Conservation (phyloP, 2,113 vertebrate genomes). For the Erythrolamprus reginae region DNA sequence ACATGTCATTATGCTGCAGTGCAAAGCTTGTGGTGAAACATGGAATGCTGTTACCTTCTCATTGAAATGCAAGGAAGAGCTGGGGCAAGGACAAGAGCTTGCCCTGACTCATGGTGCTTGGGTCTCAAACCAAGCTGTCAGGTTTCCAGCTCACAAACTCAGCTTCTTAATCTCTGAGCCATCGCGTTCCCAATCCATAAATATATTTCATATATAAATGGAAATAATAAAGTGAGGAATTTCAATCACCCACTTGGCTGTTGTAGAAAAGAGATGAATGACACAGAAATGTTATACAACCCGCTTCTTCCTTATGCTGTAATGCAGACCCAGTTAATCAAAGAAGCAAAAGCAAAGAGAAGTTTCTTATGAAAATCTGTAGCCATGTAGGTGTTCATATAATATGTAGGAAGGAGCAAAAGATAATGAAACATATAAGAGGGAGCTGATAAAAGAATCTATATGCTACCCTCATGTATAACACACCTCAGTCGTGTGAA, state of each 20-base stretch:
- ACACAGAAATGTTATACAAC: background rate
- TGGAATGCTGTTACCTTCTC: background rate
- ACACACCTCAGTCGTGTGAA: background rate
- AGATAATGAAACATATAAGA: background rate
- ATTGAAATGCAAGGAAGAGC: background rate
- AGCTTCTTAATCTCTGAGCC: background rate
- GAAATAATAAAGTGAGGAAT: background rate
- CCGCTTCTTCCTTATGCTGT: background rate
- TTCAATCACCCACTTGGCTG: background rate
- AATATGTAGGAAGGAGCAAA: background rate
- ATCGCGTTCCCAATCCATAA: background rate
- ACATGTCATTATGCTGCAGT: background rate
- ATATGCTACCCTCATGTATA: background rate
- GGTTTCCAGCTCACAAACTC: background rate
- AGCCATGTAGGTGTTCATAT: background rate
- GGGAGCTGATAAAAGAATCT: background rate
- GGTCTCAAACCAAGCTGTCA: too few species aligned
- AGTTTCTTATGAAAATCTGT: background rate
- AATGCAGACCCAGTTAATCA: background rate
- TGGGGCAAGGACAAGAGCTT: too few species aligned
- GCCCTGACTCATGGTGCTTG: too few species aligned
- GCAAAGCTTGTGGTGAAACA: too few species aligned
- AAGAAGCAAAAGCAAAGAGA: background rate
- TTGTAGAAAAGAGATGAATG: background rate
- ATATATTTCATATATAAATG: background rate